Conservation (phyloP, 2,888 invertebrate species). For the Noctua comes region DNA sequence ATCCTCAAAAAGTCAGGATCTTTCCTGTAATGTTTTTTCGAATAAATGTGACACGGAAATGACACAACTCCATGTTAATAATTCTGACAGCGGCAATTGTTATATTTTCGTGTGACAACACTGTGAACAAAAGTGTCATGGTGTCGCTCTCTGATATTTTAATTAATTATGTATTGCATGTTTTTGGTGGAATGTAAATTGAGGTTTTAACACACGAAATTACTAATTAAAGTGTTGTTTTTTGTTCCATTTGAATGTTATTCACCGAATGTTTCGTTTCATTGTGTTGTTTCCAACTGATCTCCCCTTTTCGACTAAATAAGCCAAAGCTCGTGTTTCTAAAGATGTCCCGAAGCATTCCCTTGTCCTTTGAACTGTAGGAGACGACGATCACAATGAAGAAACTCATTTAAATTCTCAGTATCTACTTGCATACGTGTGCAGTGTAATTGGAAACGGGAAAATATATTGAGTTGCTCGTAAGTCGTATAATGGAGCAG, state of each 20-base stretch:
- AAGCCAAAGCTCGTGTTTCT: constrained; percentile 16
- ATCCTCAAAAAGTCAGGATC: constrained; percentile 30
- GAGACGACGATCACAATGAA: constrained; percentile 28
- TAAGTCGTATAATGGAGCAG: constrained; percentile 6
- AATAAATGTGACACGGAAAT: constrained; percentile 57
- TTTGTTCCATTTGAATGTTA: constrained; percentile 2
- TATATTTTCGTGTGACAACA: constrained; percentile 60
- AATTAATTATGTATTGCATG: constrained; percentile 60
- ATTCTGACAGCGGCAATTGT: constrained; percentile 54
- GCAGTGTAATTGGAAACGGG: constrained; percentile 41
- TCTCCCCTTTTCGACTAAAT: constrained; percentile 11
- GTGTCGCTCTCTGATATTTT: constrained; percentile 55
- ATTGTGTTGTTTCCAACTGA: constrained; percentile 18
- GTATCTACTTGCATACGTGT: constrained; percentile 44
- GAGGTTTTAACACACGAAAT: constrained; percentile 45
- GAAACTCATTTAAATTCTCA: constrained; percentile 51
- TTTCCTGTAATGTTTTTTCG: constrained; percentile 37
- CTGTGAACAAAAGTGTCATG: constrained; percentile 62
- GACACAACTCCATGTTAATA: constrained; percentile 59
- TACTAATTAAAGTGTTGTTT: constrained; percentile 20
- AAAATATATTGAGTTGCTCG: constrained; percentile 41
- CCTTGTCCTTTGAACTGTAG: constrained; percentile 35
- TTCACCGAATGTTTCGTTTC: constrained; percentile 9
- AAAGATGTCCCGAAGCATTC: constrained; percentile 27
- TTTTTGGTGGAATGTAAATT: constrained; percentile 52